phyloP scores from a whole-genome alignment of 2,888 invertebrate species.

The Heliconius ismenius region DNA sequence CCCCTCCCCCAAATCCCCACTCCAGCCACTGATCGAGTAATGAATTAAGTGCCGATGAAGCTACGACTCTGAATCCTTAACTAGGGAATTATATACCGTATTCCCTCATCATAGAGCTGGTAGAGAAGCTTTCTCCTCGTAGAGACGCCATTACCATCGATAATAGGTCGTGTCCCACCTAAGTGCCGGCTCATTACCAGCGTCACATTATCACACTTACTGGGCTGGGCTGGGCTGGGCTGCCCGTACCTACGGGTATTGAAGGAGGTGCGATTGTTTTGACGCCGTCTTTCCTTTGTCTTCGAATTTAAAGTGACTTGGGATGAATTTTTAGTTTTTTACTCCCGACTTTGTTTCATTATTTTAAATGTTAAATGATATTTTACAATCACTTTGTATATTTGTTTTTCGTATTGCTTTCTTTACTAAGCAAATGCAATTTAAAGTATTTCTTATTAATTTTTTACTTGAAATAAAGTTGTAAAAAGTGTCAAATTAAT shows the following conservation, averaged over 20 bases:
- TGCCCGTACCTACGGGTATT: slow-evolving; percentile 21
- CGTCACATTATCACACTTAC: slow-evolving; percentile 36
- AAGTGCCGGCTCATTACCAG: slow-evolving; percentile 71
- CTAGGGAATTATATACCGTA: slow-evolving; percentile 40
- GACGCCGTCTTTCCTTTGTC: slow-evolving; percentile 29
- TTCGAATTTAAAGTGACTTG: slow-evolving; percentile 3
- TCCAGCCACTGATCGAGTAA: slow-evolving; percentile 53
- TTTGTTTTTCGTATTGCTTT: background rate
- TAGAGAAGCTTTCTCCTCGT: slow-evolving; percentile 45
- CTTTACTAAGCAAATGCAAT: background rate
- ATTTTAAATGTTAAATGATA: too few relatives aligned
- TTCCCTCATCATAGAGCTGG: slow-evolving; percentile 30
- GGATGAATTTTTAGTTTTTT: background rate
- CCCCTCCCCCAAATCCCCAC: slow-evolving; percentile 46
- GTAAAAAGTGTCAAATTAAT: background rate
- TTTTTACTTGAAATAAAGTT: background rate
- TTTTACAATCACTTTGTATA: background rate
- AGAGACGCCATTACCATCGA: slow-evolving; percentile 71
- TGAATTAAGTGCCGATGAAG: slow-evolving; percentile 54
- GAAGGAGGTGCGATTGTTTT: slow-evolving; percentile 38
- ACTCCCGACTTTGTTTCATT: background rate
- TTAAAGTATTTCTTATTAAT: background rate
- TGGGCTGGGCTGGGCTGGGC: background rate
- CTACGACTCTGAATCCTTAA: slow-evolving; percentile 40
- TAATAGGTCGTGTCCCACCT: slow-evolving; percentile 63